phyloP scores from a whole-genome alignment of 1,140 invertebrate genomes.

The Holotrichia oblita region DNA sequence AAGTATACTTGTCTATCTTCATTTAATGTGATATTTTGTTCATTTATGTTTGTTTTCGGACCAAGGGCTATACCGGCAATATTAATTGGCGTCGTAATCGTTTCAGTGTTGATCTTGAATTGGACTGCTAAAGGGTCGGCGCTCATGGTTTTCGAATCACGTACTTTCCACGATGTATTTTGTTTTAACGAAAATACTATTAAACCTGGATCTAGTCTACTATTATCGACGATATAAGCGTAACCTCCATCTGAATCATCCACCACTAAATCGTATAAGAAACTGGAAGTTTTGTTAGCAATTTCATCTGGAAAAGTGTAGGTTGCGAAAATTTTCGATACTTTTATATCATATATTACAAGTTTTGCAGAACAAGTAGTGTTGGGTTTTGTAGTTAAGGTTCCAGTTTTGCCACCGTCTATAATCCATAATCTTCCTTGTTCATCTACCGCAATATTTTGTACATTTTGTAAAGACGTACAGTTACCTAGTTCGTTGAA shows the following conservation, averaged over 20 bases:
- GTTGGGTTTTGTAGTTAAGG: slow-evolving; percentile 55
- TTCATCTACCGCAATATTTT: slow-evolving; percentile 75
- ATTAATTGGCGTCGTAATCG: slow-evolving; percentile 65
- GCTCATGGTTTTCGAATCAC: slow-evolving; percentile 69
- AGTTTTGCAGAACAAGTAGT: slow-evolving; percentile 70
- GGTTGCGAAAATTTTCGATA: slow-evolving; percentile 63
- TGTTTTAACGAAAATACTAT: slow-evolving; percentile 72
- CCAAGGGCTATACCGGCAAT: slow-evolving; percentile 75
- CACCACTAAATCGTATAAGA: slow-evolving; percentile 74
- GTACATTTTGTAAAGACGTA: slow-evolving; percentile 73
- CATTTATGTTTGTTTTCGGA: slow-evolving; percentile 58
- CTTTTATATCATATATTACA: slow-evolving; percentile 70
- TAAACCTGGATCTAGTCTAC: slow-evolving; percentile 71
- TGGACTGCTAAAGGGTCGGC: slow-evolving; percentile 65
- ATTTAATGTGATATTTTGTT: slow-evolving; percentile 44
- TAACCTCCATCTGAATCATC: slow-evolving; percentile 72
- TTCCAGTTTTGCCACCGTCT: slow-evolving; percentile 69
- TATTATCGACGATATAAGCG: slow-evolving; percentile 77
- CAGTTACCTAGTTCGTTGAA: slow-evolving; percentile 72
- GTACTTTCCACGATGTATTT: slow-evolving; percentile 73
- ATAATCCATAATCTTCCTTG: slow-evolving; percentile 75
- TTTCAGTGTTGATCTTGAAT: slow-evolving; percentile 68
- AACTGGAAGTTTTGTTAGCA: slow-evolving; percentile 63
- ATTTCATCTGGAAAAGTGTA: slow-evolving; percentile 68
- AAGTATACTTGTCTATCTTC: slow-evolving; percentile 70